Base-by-base conservation (phyloP, 2,113 vertebrate species). In the Platysternon megacephalum region DNA sequence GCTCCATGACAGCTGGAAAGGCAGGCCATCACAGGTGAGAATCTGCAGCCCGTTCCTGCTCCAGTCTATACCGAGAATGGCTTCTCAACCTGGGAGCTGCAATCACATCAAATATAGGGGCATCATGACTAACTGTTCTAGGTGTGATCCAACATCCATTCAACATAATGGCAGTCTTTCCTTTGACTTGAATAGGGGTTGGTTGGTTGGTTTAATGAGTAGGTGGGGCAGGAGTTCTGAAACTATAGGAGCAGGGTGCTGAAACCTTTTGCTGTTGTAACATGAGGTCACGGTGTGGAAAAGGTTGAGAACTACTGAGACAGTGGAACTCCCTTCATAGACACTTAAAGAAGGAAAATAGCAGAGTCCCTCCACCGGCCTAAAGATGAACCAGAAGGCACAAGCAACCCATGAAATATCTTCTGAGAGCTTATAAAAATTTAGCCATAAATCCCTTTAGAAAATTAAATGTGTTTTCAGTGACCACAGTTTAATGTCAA, bases 101-200 rank as follows among this genome's bases (percentile, higher is more conserved):
- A 44, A 87, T 11, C 11, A 4, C 35, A 58, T 0, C 1, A 8
- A 1, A 2, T 61, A 78, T 84, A 29, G 0, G 1, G 49, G 46
- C 12, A 85, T 16, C 61, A 55, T 8, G 11, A 76, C 42, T 28
- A 22, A 24, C 74, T 44, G 8, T 46, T 44, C 74, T 44, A 42
- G 11, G 12, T 76, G 22, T 76, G 5, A 46, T 76, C 39, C 74
- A 76, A 28, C 42, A 14, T 11, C 74, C 22, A 46, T 76, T 76
- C 42, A 76, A 28, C 5, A 8, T 44, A 26, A 46, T 46, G 26
- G 74, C 42, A 46, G 39, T 12, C 11, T 13, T 13, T 28, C 26
- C 74, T 14, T 44, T 76, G 24, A 28, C 21, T 28, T 76, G 22
- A 76, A 12, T 14, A 22, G 74, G 22, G 44, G 39, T 22, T 44